phyloP scores from a whole-genome alignment of 37 sponge, comb jelly and placozoan genomes.

The Tethya wilhelma region DNA sequence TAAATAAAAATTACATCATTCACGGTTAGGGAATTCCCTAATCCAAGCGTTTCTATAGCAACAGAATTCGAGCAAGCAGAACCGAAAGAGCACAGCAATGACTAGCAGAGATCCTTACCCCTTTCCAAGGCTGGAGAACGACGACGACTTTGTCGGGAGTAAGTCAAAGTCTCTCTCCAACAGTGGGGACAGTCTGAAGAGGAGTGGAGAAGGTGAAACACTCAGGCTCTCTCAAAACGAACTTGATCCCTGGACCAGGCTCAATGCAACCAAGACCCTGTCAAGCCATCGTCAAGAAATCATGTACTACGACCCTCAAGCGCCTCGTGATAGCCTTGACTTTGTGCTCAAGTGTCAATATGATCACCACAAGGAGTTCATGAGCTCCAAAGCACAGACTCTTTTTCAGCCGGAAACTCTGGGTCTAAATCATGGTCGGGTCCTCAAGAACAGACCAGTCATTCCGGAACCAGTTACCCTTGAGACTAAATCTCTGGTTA shows the following conservation, averaged over 20 bases:
- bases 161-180: not conserved
- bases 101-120: constrained; percentile 75
- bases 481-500: constrained; percentile 53
- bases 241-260: constrained; percentile 75
- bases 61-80: not conserved
- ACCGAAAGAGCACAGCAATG: not conserved
- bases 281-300: constrained; percentile 76
- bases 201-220: not conserved
- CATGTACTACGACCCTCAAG: constrained; percentile 84
- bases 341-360: constrained; percentile 91
- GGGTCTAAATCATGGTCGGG: constrained; percentile 65
- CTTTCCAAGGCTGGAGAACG: constrained; percentile 80
- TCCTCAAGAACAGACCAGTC: constrained; percentile 75
- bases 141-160: constrained; percentile 51
- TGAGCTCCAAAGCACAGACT: constrained; percentile 80
- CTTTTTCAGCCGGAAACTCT: constrained; percentile 88
- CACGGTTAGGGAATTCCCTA: too few species aligned
- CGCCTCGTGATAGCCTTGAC: constrained; percentile 91
- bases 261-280: constrained; percentile 77
- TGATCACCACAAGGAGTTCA: constrained; percentile 88
- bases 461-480: constrained; percentile 46
- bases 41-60: not conserved
- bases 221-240: not conserved
- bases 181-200: not conserved
- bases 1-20: too few species aligned